Evolutionary conservation across 2,888 invertebrate genomes (phyloP).

Genomic region (Artemia sp.): DNA sequence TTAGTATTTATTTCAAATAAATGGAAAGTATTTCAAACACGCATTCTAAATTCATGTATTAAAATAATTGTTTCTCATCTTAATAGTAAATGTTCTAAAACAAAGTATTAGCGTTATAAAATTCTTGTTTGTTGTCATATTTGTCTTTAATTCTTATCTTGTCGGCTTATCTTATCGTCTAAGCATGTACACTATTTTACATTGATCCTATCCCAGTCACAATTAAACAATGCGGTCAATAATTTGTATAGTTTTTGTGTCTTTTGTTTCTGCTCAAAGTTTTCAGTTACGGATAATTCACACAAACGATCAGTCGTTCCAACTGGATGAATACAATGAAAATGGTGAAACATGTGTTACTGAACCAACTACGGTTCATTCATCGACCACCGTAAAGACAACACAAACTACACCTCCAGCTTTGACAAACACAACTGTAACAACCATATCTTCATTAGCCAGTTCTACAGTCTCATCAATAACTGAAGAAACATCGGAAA

Average conservation of each 20-base stretch:
- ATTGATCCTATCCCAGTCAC: too few species aligned
- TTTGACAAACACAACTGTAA: not conserved
- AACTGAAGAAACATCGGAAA: not conserved
- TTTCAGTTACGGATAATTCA: slow-evolving; percentile 19
- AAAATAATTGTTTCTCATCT: too few species aligned
- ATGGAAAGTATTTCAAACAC: too few species aligned
- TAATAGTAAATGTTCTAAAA: too few species aligned
- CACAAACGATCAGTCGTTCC: slow-evolving; percentile 20
- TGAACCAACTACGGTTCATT: not conserved
- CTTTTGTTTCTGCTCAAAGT: not conserved
- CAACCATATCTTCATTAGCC: not conserved
- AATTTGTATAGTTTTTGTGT: not conserved
- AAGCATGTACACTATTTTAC: too few species aligned
- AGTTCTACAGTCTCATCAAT: not conserved
- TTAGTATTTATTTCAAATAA: too few species aligned
- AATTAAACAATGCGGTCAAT: too few species aligned
- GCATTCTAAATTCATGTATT: too few species aligned
- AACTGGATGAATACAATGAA: slow-evolving; percentile 18
- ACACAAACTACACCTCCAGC: not conserved
- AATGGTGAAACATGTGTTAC: slow-evolving; percentile 16
- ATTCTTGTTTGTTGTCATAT: too few species aligned
- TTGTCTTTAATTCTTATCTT: too few species aligned
- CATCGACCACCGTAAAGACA: not conserved
- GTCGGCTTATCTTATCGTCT: too few species aligned
- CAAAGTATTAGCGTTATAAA: too few species aligned